A percentile compares a stretch with the other conserved stretches of the same genome.
Conservation (phyloP, 2,113 vertebrate species). For the Oncorhynchus nerka region DNA sequence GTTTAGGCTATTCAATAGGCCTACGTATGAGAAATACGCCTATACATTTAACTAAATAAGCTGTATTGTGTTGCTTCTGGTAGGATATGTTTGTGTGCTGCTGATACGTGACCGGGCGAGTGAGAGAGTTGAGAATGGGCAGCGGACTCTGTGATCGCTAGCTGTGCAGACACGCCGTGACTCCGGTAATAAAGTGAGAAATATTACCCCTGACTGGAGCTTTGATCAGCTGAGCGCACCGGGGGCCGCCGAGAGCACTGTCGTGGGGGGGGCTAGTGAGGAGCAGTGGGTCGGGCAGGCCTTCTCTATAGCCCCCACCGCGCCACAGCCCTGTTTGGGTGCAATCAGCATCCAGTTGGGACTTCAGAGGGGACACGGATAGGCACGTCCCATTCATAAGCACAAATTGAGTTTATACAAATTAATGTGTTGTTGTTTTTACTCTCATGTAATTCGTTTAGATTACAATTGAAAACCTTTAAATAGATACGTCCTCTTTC, state of each 20-base stretch:
- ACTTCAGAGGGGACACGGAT: not conserved
- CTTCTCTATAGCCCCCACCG: conserved; percentile 23
- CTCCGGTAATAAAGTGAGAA: conserved; percentile 72
- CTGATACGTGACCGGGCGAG: conserved; percentile 26
- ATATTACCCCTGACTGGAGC: conserved; percentile 66
- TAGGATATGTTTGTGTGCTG: not conserved
- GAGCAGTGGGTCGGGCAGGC: conserved; percentile 12
- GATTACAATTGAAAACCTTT: not conserved
- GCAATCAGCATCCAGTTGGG: conserved; percentile 25
- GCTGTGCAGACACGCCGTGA: conserved; percentile 58
- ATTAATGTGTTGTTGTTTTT: not conserved
- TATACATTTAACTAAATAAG: not conserved
- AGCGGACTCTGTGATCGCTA: conserved; percentile 51
- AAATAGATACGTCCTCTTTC: not conserved
- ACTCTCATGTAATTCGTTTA: not conserved
- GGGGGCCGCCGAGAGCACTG: conserved; percentile 30
- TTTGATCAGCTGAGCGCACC: conserved; percentile 76
- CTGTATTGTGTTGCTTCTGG: not conserved
- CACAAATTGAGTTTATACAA: not conserved
- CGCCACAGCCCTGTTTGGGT: conserved; percentile 23
- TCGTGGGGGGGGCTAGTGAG: conserved; percentile 20
- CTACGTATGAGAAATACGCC: not conserved
- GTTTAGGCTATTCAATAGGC: not conserved
- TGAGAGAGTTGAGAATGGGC: conserved; percentile 30
- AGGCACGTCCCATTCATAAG: not conserved